A percentile compares a stretch with the other conserved stretches of the same genome.
Conservation (phyloP, 2,113 vertebrate species). For the Pseudolaguvia tuberculata region DNA sequence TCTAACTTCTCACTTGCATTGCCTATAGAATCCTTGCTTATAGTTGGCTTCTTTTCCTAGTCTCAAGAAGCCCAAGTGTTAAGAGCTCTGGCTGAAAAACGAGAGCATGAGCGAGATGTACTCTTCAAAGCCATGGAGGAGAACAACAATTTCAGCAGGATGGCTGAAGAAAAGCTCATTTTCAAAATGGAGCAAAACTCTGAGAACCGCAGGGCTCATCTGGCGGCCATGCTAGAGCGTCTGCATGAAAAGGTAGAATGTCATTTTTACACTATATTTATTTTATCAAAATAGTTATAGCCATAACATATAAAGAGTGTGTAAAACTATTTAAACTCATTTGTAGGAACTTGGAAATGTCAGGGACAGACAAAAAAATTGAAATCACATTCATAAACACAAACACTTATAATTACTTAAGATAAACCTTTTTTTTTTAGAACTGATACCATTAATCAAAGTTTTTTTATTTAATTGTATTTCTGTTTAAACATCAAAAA, state of each 20-base stretch:
- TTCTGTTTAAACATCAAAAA: no score
- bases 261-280: neutral
- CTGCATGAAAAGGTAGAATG: conserved; percentile 89
- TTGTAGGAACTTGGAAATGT: neutral
- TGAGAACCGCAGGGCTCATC: conserved; percentile 89
- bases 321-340: neutral
- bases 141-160: conserved; percentile 97
- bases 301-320: no score
- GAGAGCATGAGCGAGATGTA: conserved; percentile 91
- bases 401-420: neutral
- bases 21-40: neutral
- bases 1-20: neutral
- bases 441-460: no score
- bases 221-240: conserved; percentile 88
- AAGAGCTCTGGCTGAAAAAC: conserved; percentile 85
- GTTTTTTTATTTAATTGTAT: no score
- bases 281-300: neutral
- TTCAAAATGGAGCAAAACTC: conserved; percentile 95
- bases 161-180: conserved; percentile 89
- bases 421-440: neutral
- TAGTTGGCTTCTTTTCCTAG: conserved; percentile 57
- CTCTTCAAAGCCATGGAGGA: conserved; percentile 96
- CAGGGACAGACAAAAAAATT: neutral
- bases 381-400: neutral
- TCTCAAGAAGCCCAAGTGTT: conserved; percentile 90